Evolutionary conservation across 2,797 vertebrate species (phyloP), one percentile per base, ranked within the genome.

Genomic region (Pelochelys cantorii): DNA sequence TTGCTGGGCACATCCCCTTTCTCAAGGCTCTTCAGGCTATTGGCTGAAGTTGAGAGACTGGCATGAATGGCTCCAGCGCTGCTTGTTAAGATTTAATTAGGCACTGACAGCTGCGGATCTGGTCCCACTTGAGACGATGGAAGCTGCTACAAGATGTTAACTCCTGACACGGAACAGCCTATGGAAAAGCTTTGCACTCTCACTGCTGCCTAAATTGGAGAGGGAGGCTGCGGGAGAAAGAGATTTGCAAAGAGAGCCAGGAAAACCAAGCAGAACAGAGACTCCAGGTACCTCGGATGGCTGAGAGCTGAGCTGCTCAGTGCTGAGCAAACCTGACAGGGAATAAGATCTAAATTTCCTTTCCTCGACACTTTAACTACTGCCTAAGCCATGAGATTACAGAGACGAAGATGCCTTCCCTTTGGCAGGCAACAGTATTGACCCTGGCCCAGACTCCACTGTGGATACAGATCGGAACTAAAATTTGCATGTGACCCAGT

Each of bases 1-100:
- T 53, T 59, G 42, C 54, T 42, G 62, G 0, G 0, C 25, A 53
- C 10, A 0, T 8, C 27, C 48, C 54, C 77, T 84, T 74, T 31
- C 27, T 37, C 29, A 3, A 65, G 3, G 37, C 7, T 75, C 52
- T 71, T 82, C 2, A 25, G 0, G 6, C 5, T 56, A 29, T 12
- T 0, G 54, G 7, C 17, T 48, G 31, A 11, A 27, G 37, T n/a
- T 31, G 27, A 62, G 29, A 11, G 42, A 75, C 54, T 27, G 13
- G 68, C 88, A 2, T 74, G 57, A 23, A 85, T 23, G 48, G 77
- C 65, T 57, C 52, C 79, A 59, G 34, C 0, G 0, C 22, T 20
- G 0, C 80, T 92, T 8, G 18, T 78, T 68, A 71, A 84, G 91
- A 29, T 84, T 94, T 94, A 94, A 94, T 95, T 83, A 84, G 85